Base-by-base conservation (phyloP, 2,888 invertebrate species). In the Mayetiola destructor region DNA sequence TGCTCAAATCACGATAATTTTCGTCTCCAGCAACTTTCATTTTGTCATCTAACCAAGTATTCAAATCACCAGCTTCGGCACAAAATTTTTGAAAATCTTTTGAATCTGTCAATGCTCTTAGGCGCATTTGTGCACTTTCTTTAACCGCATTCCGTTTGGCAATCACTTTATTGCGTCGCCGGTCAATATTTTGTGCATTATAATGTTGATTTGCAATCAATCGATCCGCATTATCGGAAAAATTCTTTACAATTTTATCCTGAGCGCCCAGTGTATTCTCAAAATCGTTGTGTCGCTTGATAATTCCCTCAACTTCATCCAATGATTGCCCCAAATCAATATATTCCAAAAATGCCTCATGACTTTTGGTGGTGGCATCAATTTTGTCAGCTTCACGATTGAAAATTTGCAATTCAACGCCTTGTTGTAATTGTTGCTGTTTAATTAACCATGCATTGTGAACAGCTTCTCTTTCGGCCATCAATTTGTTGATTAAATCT, bases 341-440 rank as follows among this genome's bases (percentile, higher is more conserved):
- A 71, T 88, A 88, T 64, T 94, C 94, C 20, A 97, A 76, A 73
- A 91, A 94, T 0, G 93, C 91, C 69, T 93, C 88, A 68, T 97
- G 95, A 16, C 92, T 89, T 57, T 90, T 89, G 55, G 91, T 92
- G 12, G 89, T 85, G 0, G 96, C 93, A 73, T 97, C 96, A 61
- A 97, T 90, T 69, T 95, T 90, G 69, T 97, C 96, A 0, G 95
- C 95, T 71, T 97, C 97, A 37, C 92, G 82, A 72, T 93, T 93
- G 74, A 95, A 94, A 61, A 86, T 80, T 72, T 91, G 93, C 59
- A 96, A 74, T 63, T 94, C 89, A 32, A 91, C 80, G 61, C 90
- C 84, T 69, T 96, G 92, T 63, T 86, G 81, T 59, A 96, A 73
- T 77, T 87, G 85, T 53, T 84, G 82, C 58, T 92, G 85, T 67